Evolutionary conservation across 2,797 vertebrate genomes (phyloP).

Genomic region (Gouania willdenowi): DNA sequence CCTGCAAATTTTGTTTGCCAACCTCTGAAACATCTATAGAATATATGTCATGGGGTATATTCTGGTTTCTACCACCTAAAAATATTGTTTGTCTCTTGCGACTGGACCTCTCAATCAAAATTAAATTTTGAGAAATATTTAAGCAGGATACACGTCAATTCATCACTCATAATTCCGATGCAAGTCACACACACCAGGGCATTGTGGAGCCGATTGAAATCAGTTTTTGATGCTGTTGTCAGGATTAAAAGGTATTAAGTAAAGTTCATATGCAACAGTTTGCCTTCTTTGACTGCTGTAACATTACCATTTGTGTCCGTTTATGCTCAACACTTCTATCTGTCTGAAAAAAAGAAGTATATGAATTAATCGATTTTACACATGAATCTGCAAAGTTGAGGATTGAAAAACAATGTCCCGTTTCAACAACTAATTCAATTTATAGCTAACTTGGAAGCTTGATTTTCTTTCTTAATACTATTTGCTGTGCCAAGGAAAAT

Average conservation of each 20-base stretch:
- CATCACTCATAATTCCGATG: neutral
- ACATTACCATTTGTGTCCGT: neutral
- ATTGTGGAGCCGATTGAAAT: neutral
- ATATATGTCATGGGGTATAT: neutral
- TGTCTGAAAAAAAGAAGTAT: too few species aligned
- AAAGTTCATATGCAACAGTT: neutral
- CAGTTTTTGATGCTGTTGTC: neutral
- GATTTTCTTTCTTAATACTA: slow-evolving; percentile 2
- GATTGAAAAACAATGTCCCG: too few species aligned
- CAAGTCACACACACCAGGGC: neutral
- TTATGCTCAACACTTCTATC: too few species aligned
- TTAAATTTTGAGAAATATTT: neutral
- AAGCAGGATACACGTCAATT: slow-evolving; percentile 2
- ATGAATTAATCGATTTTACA: too few species aligned
- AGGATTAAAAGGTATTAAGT: neutral
- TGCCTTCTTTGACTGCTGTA: neutral
- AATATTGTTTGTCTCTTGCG: slow-evolving; percentile 1
- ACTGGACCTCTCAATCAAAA: neutral
- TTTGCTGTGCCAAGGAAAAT: slow-evolving; percentile 17
- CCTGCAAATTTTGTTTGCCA: slow-evolving; percentile 8
- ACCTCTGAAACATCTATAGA: slow-evolving; percentile 1
- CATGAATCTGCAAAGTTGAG: too few species aligned
- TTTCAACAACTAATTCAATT: too few species aligned
- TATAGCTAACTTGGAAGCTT: too few species aligned
- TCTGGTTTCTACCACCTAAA: slow-evolving; percentile 1